Evolutionary conservation across 2,888 invertebrate genomes (phyloP).

Genomic region (Scaeva pyrastri): DNA sequence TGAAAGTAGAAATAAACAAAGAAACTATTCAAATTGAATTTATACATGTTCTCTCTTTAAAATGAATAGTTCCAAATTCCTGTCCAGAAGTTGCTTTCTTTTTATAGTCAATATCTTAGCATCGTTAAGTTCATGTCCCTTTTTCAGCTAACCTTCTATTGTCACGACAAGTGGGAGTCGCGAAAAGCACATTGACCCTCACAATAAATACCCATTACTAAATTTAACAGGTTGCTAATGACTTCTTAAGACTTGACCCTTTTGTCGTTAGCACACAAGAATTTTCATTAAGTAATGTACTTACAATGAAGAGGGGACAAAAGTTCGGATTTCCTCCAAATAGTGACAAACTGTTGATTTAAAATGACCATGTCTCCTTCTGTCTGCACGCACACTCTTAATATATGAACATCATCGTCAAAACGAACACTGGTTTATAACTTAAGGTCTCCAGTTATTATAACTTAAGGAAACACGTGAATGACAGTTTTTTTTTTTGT

Average conservation of each 20-base stretch:
- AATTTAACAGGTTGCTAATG: conserved; percentile 22
- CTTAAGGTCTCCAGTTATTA: neutral
- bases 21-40: too few species aligned
- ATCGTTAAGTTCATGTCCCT: neutral
- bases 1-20: too few species aligned
- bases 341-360: conserved; percentile 9
- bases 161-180: conserved; percentile 1
- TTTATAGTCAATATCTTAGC: neutral
- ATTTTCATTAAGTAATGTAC: neutral
- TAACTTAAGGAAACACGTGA: neutral
- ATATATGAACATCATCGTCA: neutral
- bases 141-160: neutral
- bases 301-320: neutral
- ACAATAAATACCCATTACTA: neutral
- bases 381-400: neutral
- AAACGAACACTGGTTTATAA: conserved; percentile 6
- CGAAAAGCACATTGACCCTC: conserved; percentile 6
- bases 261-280: neutral
- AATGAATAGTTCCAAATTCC: neutral
- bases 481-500: neutral
- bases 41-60: too few species aligned
- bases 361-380: neutral
- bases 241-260: neutral
- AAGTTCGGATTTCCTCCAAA: neutral
- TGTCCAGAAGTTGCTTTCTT: neutral